These are phyloP conservation scores for Dryobotodes eremita DNA, from an alignment of 2,888 invertebrate genomes.

Conservation along the genomic window DNA sequence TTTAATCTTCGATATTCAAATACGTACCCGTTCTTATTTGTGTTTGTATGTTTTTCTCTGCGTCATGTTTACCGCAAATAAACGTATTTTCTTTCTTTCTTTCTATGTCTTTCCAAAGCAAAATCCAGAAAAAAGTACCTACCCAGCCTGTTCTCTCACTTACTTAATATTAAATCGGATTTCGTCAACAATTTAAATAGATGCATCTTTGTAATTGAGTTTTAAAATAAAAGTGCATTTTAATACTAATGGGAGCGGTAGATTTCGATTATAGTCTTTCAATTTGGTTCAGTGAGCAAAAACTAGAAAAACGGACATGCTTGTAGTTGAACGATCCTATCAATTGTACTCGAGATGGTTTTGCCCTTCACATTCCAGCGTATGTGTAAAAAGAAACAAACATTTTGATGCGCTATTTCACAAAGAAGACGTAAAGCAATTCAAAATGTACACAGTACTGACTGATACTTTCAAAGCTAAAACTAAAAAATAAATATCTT, in stretches of 20 bases:
- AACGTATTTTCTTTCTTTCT: too few relatives aligned
- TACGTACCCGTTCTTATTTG: too few relatives aligned
- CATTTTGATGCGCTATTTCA: slow-evolving; percentile 42
- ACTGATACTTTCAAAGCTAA: slow-evolving; percentile 25
- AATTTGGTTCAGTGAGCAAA: slow-evolving; percentile 43
- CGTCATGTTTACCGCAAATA: too few relatives aligned
- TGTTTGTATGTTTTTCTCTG: too few relatives aligned
- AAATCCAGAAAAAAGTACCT: not conserved
- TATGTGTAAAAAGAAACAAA: slow-evolving; percentile 45
- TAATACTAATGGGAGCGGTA: not conserved
- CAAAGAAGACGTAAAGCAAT: slow-evolving; percentile 43
- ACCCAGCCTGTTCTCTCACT: not conserved
- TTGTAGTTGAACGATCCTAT: slow-evolving; percentile 32
- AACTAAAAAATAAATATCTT: slow-evolving; percentile 24
- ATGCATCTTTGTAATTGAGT: not conserved
- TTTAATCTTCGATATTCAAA: too few relatives aligned
- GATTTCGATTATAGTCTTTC: not conserved
- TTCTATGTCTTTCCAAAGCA: not conserved
- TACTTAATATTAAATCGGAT: not conserved
- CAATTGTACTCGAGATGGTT: slow-evolving; percentile 45
- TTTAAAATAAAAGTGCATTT: not conserved
- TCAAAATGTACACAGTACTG: slow-evolving; percentile 27
- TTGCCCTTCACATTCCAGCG: slow-evolving; percentile 60
- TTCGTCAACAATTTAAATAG: not conserved
- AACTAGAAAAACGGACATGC: slow-evolving; percentile 27